Evolutionary conservation across 2,113 vertebrate genomes (phyloP), one percentile per base, ranked within the genome.

Genomic region (Leptosomus discolor): DNA sequence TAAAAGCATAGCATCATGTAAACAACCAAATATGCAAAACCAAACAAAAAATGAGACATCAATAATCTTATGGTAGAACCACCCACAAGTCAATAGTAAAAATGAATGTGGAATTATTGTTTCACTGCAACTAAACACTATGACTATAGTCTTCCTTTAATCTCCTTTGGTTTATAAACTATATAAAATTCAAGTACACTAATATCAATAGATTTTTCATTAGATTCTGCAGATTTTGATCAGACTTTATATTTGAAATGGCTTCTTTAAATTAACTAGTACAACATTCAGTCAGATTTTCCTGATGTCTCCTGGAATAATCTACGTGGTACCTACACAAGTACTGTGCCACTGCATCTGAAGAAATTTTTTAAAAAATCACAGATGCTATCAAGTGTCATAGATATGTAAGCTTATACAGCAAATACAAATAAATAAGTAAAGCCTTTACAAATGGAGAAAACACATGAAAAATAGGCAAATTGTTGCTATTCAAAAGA

Each of bases 361-460:
- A 87, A 45, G 18, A 88, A 37, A 81, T 60, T 65, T 54, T 13
- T 4, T 9, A 17, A 46, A 85, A 94, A 60, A 82, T 26, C 13
- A 50, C 36, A 83, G 93, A 92, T 97, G 48, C 74, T 92, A 57
- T 37, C 57, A 89, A 90, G 39, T 58, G 32, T 43, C 69, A 85
- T n/a, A 90, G 81, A 91, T 76, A 73, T 3, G 26, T 83, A 92
- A 95, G 60, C 45, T 90, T 77, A 85, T 45, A 73, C 51, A 92
- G 73, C 92, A 94, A 94, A 97, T 91, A 68, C 7, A 94, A 74
- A 94, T 76, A 97, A 97, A 96, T 94, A 95, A 94, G 29, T 65
- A 74, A 96, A 95, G 29, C 60, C 76, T 93, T 91, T 82, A 83
- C 24, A 65, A 96, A 93, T 19, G 54, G 58, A 51, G 90, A 94